phyloP scores from a whole-genome alignment of 2,888 invertebrate species.

The Oscheius sp. region DNA sequence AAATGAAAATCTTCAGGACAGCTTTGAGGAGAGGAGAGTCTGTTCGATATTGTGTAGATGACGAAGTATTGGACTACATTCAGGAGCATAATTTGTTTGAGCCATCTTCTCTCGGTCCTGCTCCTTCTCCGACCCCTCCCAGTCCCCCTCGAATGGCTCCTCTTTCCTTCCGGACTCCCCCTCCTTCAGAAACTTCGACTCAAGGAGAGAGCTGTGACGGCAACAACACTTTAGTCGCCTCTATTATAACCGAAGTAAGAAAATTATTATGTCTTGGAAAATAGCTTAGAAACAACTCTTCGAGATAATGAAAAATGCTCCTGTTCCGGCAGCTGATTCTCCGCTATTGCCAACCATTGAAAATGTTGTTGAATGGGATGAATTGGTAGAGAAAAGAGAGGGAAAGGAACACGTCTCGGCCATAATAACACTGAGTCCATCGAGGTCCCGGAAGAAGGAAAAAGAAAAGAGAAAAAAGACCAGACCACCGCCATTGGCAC shows the following conservation, averaged over 20 bases:
- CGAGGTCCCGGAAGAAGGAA: neutral
- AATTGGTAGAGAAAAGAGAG: constrained; percentile 3
- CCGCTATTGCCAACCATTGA: constrained; percentile 9
- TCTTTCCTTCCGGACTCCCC: constrained; percentile 12
- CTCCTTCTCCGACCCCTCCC: constrained; percentile 14
- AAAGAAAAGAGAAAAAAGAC: neutral
- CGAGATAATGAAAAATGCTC: constrained; percentile 9
- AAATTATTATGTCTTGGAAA: neutral
- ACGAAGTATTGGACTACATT: constrained; percentile 34
- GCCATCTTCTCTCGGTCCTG: neutral
- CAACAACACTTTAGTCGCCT: neutral
- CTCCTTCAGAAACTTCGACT: constrained; percentile 19
- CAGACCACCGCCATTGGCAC: constrained; percentile 8
- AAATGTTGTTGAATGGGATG: constrained; percentile 11
- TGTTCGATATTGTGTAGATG: constrained; percentile 33
- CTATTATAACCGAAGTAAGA: neutral
- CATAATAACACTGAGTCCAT: constrained; percentile 10
- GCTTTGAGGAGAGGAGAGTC: constrained; percentile 33
- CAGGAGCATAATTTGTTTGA: constrained; percentile 25
- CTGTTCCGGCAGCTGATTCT: neutral
- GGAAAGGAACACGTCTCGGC: constrained; percentile 2
- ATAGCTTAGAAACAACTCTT: constrained; percentile 6
- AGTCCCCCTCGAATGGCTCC: constrained; percentile 14
- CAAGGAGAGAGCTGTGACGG: constrained; percentile 12
- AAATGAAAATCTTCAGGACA: neutral